phyloP scores from a whole-genome alignment of 2,888 invertebrate genomes.

The Athripsodes cinereus region DNA sequence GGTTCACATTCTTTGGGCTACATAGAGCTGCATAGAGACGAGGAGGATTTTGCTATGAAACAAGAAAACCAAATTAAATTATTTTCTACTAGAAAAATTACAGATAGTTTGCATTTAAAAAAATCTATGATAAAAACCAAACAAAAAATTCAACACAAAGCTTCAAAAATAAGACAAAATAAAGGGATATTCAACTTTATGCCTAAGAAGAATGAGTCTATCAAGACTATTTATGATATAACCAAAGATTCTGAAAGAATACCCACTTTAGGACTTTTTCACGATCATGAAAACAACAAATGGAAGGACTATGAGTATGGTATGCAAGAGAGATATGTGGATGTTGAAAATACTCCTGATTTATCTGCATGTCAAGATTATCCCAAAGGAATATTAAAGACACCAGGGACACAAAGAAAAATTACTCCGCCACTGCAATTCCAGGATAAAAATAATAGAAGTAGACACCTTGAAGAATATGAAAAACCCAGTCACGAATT shows the following conservation, averaged over 20 bases:
- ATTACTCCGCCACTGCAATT: constrained; percentile 45
- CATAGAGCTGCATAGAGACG: constrained; percentile 39
- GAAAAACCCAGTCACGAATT: neutral
- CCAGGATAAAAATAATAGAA: constrained; percentile 35
- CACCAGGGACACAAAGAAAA: constrained; percentile 17
- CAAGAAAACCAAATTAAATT: constrained; percentile 37
- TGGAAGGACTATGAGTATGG: constrained; percentile 44
- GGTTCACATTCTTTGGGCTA: constrained; percentile 46
- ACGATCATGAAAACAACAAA: constrained; percentile 40
- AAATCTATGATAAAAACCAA: constrained; percentile 46
- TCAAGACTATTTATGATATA: constrained; percentile 27
- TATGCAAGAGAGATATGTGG: constrained; percentile 32
- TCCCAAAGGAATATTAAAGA: constrained; percentile 24
- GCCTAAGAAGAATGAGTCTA: constrained; percentile 37
- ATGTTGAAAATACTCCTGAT: constrained; percentile 4
- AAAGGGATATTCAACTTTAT: constrained; percentile 39
- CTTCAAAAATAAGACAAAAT: constrained; percentile 35
- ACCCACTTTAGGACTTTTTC: constrained; percentile 43
- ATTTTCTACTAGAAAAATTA: constrained; percentile 45
- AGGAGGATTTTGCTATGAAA: constrained; percentile 23
- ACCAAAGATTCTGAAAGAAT: constrained; percentile 46
- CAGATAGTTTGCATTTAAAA: constrained; percentile 47
- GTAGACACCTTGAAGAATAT: neutral
- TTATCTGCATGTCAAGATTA: constrained; percentile 17
- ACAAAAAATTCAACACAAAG: constrained; percentile 39